These are phyloP conservation scores for Bryconaethiops microstoma DNA, from an alignment of 2,797 vertebrate genomes.

Conservation along the genomic window DNA sequence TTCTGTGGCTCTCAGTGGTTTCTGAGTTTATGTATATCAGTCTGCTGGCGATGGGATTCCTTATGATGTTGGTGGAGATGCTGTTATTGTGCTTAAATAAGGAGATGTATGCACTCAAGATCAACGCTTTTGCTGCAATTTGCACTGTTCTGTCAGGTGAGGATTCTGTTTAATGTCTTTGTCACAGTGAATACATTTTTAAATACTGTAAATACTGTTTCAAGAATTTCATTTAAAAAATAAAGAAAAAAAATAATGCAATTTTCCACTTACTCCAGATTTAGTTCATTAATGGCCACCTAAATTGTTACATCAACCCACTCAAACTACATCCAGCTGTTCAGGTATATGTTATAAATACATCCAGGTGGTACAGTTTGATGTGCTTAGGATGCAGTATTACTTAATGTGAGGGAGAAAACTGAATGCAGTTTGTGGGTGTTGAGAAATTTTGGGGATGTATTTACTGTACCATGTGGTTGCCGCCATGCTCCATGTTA, in stretches of 20 bases:
- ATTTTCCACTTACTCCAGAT: too few relatives aligned
- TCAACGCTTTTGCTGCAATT: constrained; percentile 84
- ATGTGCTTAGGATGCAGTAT: too few relatives aligned
- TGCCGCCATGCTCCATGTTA: too few relatives aligned
- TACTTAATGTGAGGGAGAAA: too few relatives aligned
- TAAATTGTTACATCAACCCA: too few relatives aligned
- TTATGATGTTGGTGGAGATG: constrained; percentile 83
- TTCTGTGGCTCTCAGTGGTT: constrained; percentile 78
- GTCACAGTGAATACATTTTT: not conserved
- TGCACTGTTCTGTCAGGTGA: constrained; percentile 84
- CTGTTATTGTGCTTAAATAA: constrained; percentile 78
- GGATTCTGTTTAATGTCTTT: not conserved
- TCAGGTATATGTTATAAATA: too few relatives aligned
- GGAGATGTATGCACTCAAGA: constrained; percentile 83
- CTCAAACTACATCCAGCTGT: too few relatives aligned
- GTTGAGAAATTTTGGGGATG: too few relatives aligned
- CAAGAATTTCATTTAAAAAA: not conserved
- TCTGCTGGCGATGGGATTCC: constrained; percentile 81
- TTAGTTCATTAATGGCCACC: too few relatives aligned
- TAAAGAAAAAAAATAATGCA: not conserved
- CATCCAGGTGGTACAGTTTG: too few relatives aligned
- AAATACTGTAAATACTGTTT: not conserved
- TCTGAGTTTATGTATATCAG: constrained; percentile 84
- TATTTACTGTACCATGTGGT: too few relatives aligned
- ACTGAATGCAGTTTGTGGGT: too few relatives aligned